Conservation (phyloP, 2,888 invertebrate species). For the Portevinia maculata region DNA sequence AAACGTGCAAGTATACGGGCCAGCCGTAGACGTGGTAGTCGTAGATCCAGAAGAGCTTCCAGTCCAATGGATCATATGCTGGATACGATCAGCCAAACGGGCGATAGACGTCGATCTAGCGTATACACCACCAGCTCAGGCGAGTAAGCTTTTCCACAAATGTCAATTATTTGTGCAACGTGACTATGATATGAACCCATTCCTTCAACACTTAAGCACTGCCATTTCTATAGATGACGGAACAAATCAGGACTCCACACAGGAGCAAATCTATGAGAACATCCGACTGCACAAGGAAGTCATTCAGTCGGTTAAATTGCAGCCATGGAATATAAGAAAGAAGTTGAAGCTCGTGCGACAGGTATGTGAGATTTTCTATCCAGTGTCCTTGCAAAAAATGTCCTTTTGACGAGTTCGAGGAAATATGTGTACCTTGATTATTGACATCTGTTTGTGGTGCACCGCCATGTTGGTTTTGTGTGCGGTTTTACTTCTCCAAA, state of each 20-base stretch:
- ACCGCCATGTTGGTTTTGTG: conserved; percentile 19
- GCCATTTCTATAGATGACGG: conserved; percentile 91
- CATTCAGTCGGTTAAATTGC: conserved; percentile 92
- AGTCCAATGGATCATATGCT: conserved; percentile 83
- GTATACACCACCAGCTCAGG: conserved; percentile 94
- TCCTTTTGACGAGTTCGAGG: conserved; percentile 32
- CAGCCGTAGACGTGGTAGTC: conserved; percentile 86
- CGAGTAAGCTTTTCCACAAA: conserved; percentile 86
- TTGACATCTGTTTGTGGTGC: conserved; percentile 18
- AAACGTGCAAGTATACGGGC: conserved; percentile 89
- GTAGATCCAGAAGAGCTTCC: conserved; percentile 86
- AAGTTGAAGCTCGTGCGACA: conserved; percentile 92
- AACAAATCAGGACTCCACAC: conserved; percentile 86
- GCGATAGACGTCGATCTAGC: conserved; percentile 86
- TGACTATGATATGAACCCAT: conserved; percentile 55
- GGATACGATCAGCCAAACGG: conserved; percentile 77
- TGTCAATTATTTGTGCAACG: conserved; percentile 61
- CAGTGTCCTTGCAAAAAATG: conserved; percentile 42
- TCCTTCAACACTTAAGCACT: conserved; percentile 84
- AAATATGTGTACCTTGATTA: not conserved
- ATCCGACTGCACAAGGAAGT: conserved; percentile 96
- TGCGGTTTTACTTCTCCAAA: conserved; percentile 69
- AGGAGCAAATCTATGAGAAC: conserved; percentile 95
- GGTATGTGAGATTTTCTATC: conserved; percentile 80
- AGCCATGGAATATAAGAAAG: conserved; percentile 92